Base-by-base conservation (phyloP, 1,140 invertebrate genomes). In the Neodiprion fabricii region DNA sequence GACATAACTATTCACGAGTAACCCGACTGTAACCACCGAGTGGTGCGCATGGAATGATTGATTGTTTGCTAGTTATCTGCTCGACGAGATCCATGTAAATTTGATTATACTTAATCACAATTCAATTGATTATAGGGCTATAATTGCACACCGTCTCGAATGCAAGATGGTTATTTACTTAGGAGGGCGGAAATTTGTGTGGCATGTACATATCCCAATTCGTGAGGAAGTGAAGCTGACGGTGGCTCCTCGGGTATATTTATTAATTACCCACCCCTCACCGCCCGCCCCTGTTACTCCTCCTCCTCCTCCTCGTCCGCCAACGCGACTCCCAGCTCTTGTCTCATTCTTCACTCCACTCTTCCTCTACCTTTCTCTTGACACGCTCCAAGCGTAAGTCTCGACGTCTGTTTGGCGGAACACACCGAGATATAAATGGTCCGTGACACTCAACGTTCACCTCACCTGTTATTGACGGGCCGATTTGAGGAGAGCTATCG, bases 341-440 rank as follows among this genome's bases (percentile, higher is more conserved):
- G 53, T 17, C 11, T 23, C 47, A 48, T 73, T 67, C 28, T 47
- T n/a, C 74, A 74, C 65, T 71, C 69, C 40, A 73, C n/a, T 74
- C 66, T 23, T 40, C 49, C 40, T 67, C 75, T 8, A 40, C 65
- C 40, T 53, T 17, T 71, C 21, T 70, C 72, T 50, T 28, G 53
- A 61, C 11, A 61, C 53, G 53, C 7, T 40, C 28, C 28, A 40
- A 61, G 11, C 53, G 53, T 40, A 3, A 40, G 28, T 40, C 28
- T 40, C 28, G 28, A 40, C 28, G 28, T 40, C 28, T 40, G 2
- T 4, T 40, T 40, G 28, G 28, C 28, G 28, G 28, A 40, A 40
- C 28, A 5, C 28, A 40, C 28, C 28, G 28, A 61, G 53, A 61
- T 61, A 61, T 61, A 61, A 61, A 61, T 61, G 53, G n/a, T 61